Evolutionary conservation across 1,140 invertebrate species (phyloP).

Genomic region (Metaphire vulgaris): DNA sequence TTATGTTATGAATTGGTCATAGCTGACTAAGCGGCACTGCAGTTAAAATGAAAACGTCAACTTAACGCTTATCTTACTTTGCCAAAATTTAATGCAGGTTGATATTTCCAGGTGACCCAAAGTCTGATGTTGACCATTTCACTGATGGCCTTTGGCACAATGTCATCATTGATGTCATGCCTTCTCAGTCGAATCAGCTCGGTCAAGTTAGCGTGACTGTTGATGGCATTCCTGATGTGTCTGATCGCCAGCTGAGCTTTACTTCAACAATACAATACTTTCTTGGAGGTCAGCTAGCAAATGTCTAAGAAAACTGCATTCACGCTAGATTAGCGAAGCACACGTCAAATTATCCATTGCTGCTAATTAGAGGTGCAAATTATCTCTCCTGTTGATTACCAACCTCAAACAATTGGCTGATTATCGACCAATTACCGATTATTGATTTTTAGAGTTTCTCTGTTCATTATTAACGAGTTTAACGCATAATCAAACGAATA

Average conservation of each 20-base stretch:
- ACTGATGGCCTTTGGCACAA: conserved; percentile 49
- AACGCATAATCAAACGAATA: no score
- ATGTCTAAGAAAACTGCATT: no score
- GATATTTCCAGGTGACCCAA: conserved; percentile 38
- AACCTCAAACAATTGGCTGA: no score
- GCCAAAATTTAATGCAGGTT: no score
- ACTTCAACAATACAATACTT: conserved; percentile 13
- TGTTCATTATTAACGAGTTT: no score
- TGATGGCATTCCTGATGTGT: conserved; percentile 43
- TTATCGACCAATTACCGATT: no score
- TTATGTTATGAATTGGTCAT: no score
- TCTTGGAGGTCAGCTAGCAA: conserved; percentile 7
- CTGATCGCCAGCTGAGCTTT: conserved; percentile 35
- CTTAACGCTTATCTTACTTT: not conserved
- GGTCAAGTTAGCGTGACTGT: conserved; percentile 46
- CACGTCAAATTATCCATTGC: no score
- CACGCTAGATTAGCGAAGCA: no score
- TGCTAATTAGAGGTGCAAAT: no score
- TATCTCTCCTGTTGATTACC: no score
- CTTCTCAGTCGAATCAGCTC: conserved; percentile 2
- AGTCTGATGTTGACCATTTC: conserved; percentile 36
- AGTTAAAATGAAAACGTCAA: not conserved
- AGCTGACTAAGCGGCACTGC: not conserved
- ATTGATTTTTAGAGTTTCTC: no score
- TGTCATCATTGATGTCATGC: conserved; percentile 37